phyloP scores from a whole-genome alignment of 2,113 vertebrate genomes.

The Tetraodon nigroviridis region DNA sequence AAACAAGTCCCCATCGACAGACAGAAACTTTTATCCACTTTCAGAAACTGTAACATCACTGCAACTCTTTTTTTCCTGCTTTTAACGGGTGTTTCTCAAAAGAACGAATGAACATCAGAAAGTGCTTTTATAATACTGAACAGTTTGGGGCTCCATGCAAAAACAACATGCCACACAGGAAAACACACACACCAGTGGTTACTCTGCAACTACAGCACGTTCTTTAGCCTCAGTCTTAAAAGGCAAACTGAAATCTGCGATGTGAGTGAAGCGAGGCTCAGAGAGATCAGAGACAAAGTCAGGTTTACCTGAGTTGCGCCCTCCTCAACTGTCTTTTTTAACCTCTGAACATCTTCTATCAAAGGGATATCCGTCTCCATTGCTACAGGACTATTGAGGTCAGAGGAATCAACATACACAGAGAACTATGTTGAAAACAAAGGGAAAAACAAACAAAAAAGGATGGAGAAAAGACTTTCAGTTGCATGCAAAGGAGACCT shows the following conservation, averaged over 20 bases:
- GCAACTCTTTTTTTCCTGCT: neutral
- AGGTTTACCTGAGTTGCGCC: conserved; percentile 88
- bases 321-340: conserved; percentile 91
- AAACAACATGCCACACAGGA: conserved; percentile 18
- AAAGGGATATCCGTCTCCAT: conserved; percentile 94
- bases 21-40: too few relatives aligned
- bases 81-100: neutral
- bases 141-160: conserved; percentile 4
- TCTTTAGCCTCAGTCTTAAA: neutral
- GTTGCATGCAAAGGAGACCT: conserved; percentile 66
- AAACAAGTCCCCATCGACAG: too few relatives aligned
- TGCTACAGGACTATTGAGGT: conserved; percentile 87
- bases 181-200: neutral
- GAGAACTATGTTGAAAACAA: conserved; percentile 84
- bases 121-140: neutral
- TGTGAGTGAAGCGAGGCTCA: conserved; percentile 12
- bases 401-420: conserved; percentile 82
- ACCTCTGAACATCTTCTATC: conserved; percentile 93
- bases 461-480: conserved; percentile 61
- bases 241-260: neutral
- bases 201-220: too few relatives aligned
- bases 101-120: neutral
- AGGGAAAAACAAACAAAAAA: conserved; percentile 43
- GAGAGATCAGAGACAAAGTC: conserved; percentile 58
- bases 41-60: neutral